Base-by-base conservation (phyloP, 2,797 vertebrate species). In the Trematomus bernacchii region DNA sequence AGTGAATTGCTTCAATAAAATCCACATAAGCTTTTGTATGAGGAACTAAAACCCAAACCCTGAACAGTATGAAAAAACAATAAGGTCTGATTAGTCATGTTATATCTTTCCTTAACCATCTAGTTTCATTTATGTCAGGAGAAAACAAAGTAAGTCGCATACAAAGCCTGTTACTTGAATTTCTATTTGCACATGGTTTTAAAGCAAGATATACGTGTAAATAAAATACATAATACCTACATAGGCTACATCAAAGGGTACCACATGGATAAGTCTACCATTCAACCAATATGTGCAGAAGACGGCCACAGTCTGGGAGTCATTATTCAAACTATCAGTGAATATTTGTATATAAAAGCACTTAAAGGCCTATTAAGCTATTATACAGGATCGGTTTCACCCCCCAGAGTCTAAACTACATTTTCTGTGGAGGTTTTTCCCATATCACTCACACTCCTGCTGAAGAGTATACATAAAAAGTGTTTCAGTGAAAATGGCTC, bases 1-100 rank as follows among this genome's bases (percentile, higher is more conserved):
- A 65, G 18, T 16, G 50, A 30, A 73, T 54, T 5, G 27, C 18
- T 51, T 66, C 16, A 51, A 59, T 68, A 3, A 65, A 48, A 77
- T 70, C 10, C 11, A 46, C 23, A 37, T 51, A 63, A 74, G 10
- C 58, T 51, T 27, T 3, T 60, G 47, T 27, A 15, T 37, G 16
- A 47, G 16, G 37, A 37, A 55, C 6, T 9, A 30, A 67, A 74
- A 48, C 30, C 23, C 15, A 10, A 8, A 74, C 55, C n/a, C n/a
- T 8, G 33, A 48, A 30, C 8, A 62, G 21, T 30, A n/a, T 42
- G 51, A 46, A 18, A 42, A 69, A 13, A 4, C 33, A 46, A 12
- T 16, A 33, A 13, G 0, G 4, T 73, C 37, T 50, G 10, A 55
- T 60, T 19, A 46, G 18, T 68, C 37, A 42, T 75, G 6, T 30